phyloP scores from a whole-genome alignment of 2,888 invertebrate species.

The Pediacus dermestoides region DNA sequence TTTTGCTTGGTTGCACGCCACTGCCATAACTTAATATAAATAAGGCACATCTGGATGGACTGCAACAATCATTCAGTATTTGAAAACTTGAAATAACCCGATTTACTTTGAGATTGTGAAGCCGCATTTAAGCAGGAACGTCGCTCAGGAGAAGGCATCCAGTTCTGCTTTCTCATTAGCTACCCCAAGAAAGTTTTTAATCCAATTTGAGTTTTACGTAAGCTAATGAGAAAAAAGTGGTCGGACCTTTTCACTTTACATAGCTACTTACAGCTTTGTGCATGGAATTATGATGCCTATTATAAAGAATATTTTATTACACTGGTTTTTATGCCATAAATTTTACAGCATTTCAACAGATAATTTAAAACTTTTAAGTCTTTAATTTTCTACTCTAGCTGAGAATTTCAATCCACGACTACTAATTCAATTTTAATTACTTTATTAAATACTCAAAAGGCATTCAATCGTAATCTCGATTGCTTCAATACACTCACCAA shows the following conservation, averaged over 20 bases:
- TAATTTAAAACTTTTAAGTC: constrained; percentile 11
- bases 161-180: constrained; percentile 24
- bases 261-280: constrained; percentile 19
- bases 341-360: constrained; percentile 6
- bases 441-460: constrained; percentile 7
- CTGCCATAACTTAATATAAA: too few relatives aligned
- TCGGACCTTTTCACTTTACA: constrained; percentile 22
- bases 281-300: constrained; percentile 21
- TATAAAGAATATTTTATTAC: constrained; percentile 10
- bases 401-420: constrained; percentile 6
- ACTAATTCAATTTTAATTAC: constrained; percentile 13
- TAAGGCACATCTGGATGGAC: too few relatives aligned
- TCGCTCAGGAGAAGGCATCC: constrained; percentile 12
- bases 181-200: constrained; percentile 25
- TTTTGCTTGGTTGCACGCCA: too few relatives aligned
- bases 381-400: constrained; percentile 9
- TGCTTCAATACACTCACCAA: too few relatives aligned
- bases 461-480: background rate
- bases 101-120: constrained; percentile 20
- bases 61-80: constrained; percentile 19
- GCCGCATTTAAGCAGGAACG: constrained; percentile 17
- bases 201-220: constrained; percentile 28
- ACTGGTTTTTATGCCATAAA: constrained; percentile 1
- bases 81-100: constrained; percentile 22
- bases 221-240: constrained; percentile 32